Conservation (phyloP, 1,140 invertebrate species). For the Bilobella aurantiaca region DNA sequence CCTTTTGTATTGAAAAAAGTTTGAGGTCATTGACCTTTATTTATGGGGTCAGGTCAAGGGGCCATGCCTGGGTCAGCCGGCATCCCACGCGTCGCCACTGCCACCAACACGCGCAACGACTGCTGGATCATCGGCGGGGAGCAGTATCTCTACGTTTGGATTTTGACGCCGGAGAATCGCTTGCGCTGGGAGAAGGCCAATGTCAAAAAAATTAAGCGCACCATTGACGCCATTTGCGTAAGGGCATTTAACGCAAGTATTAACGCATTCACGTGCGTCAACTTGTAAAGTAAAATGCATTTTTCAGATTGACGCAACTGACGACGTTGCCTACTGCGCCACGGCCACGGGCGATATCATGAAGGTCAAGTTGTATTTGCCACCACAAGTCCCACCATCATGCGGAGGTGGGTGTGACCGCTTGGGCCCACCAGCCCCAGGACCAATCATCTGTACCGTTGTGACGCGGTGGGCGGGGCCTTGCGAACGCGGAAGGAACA, state of each 20-base stretch:
- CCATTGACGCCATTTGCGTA: constrained; percentile 34
- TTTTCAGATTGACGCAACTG: constrained; percentile 47
- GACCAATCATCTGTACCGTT: constrained; percentile 15
- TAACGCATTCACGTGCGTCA: too few species aligned
- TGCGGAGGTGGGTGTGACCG: constrained; percentile 22
- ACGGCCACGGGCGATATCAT: constrained; percentile 66
- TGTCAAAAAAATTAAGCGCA: constrained; percentile 41
- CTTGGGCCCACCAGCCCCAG: constrained; percentile 15
- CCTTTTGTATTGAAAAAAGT: too few species aligned
- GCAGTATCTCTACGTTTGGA: constrained; percentile 62
- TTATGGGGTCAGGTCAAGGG: constrained; percentile 51
- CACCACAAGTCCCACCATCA: constrained; percentile 15
- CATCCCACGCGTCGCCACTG: constrained; percentile 47
- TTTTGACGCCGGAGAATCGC: constrained; percentile 56
- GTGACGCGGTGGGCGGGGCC: constrained; percentile 12
- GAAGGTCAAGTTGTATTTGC: constrained; percentile 41
- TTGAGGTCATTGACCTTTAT: too few species aligned
- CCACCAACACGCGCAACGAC: constrained; percentile 45
- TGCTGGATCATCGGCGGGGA: constrained; percentile 55
- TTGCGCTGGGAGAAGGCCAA: constrained; percentile 58
- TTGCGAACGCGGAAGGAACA: constrained; percentile 24
- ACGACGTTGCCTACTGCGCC: constrained; percentile 67
- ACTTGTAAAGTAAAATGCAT: too few species aligned
- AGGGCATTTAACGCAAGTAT: too few species aligned
- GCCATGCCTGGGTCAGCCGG: constrained; percentile 56